Percentiles rank a stretch among this genome's conserved stretches.
Conservation (phyloP, 37 sponge, comb jelly and placozoan species). For the Theonella swinhoei region DNA sequence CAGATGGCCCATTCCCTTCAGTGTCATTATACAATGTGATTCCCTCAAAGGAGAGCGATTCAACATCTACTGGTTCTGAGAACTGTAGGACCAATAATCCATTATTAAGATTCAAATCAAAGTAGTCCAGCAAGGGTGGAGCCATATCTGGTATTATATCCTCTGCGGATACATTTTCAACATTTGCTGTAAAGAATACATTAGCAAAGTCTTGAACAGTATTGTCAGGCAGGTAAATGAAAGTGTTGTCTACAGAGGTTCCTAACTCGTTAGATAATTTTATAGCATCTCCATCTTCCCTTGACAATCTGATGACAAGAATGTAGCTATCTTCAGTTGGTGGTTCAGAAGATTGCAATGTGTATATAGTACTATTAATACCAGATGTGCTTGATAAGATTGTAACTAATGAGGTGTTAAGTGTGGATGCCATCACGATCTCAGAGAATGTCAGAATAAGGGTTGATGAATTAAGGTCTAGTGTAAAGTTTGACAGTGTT, state of each 20-base stretch:
- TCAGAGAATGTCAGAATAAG: slow-evolving; percentile 84
- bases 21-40: slow-evolving; percentile 31
- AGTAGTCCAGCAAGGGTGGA: slow-evolving; percentile 54
- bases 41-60: slow-evolving; percentile 23
- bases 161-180: slow-evolving; percentile 35
- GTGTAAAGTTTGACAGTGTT: slow-evolving; percentile 39
- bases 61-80: slow-evolving; percentile 64
- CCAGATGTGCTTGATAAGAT: slow-evolving; percentile 9
- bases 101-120: slow-evolving; percentile 65
- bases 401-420: slow-evolving; percentile 35
- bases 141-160: slow-evolving; percentile 53
- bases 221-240: slow-evolving; percentile 37
- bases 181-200: slow-evolving; percentile 33
- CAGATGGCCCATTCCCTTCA: slow-evolving; percentile 2
- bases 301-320: slow-evolving; percentile 53
- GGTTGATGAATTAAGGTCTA: slow-evolving; percentile 67
- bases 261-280: slow-evolving; percentile 64
- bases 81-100: slow-evolving; percentile 72
- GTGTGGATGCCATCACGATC: slow-evolving; percentile 52
- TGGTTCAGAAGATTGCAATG: slow-evolving; percentile 29
- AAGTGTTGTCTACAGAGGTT: slow-evolving; percentile 58
- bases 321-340: slow-evolving; percentile 14
- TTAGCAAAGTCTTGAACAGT: slow-evolving; percentile 64
- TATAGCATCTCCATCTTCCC: slow-evolving; percentile 73
- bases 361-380: slow-evolving; percentile 38